phyloP scores from a whole-genome alignment of 92 coral and sea anemone genomes.

The Meandrina meandrites region DNA sequence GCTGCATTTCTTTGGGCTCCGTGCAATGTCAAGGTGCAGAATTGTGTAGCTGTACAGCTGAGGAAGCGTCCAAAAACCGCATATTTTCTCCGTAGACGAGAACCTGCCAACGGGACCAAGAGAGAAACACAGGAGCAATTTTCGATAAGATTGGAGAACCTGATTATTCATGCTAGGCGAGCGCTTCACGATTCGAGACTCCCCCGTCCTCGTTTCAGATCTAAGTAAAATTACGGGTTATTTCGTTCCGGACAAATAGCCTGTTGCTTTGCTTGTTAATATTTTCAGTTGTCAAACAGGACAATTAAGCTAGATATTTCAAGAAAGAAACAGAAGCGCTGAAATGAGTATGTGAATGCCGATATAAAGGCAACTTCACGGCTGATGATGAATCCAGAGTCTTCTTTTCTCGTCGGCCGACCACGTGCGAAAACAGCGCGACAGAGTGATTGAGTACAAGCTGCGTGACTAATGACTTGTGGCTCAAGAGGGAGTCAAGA shows the following conservation, averaged over 20 bases:
- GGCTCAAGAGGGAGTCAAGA: no score
- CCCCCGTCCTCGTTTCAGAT: background rate
- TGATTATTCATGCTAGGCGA: slow-evolving; percentile 83
- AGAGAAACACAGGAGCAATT: no score
- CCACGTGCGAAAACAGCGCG: slow-evolving; percentile 2
- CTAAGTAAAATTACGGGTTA: background rate
- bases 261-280: background rate
- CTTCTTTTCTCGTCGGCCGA: background rate
- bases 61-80: no score
- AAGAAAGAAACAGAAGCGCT: background rate
- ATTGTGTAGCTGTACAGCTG: no score
- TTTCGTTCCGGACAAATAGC: background rate
- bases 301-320: background rate
- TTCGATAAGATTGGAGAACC: slow-evolving; percentile 54
- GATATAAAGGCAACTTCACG: no score
- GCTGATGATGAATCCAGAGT: background rate
- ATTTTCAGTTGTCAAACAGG: background rate
- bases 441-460: background rate
- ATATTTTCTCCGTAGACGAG: no score
- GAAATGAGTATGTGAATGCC: background rate
- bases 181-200: slow-evolving; percentile 83
- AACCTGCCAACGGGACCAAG: no score
- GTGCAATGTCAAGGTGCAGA: no score
- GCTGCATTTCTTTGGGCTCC: no score
- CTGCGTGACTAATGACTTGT: background rate